Percentiles rank a stretch among this genome's conserved stretches.
phyloP scores from a whole-genome alignment of 2,888 invertebrate genomes.

The Merodon equestris region DNA sequence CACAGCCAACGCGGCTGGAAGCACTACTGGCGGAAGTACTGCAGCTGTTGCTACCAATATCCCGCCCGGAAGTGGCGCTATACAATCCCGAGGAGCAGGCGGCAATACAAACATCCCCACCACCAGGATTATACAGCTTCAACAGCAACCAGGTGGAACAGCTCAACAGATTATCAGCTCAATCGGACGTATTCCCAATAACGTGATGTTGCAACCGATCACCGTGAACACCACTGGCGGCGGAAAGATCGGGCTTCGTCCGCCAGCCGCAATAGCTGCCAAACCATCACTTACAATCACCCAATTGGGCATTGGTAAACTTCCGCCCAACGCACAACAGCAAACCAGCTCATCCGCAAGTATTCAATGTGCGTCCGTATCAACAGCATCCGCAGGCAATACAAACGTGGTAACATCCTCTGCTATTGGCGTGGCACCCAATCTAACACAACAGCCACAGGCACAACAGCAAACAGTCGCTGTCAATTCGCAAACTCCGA shows the following conservation, averaged over 20 bases:
- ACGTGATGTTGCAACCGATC: constrained; percentile 78
- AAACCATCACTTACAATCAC: constrained; percentile 78
- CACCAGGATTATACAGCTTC: constrained; percentile 78
- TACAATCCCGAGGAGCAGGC: constrained; percentile 70
- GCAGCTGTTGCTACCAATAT: constrained; percentile 68
- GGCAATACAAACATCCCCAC: constrained; percentile 74
- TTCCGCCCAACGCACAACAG: constrained; percentile 71
- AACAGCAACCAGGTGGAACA: constrained; percentile 75
- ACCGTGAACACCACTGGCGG: constrained; percentile 75
- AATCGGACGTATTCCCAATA: constrained; percentile 75
- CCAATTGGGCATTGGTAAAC: constrained; percentile 76
- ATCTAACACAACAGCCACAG: constrained; percentile 36
- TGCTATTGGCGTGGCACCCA: constrained; percentile 38
- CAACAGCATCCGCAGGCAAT: constrained; percentile 44
- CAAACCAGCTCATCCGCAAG: constrained; percentile 69
- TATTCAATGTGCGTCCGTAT: constrained; percentile 71
- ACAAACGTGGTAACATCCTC: constrained; percentile 48
- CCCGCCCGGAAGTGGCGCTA: constrained; percentile 61
- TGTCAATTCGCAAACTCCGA: constrained; percentile 65
- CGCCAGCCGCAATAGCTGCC: constrained; percentile 77
- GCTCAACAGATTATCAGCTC: constrained; percentile 76
- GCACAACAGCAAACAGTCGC: constrained; percentile 61
- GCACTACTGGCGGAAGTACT: constrained; percentile 69
- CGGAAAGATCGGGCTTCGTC: constrained; percentile 76
- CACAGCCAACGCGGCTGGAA: constrained; percentile 71